phyloP scores from a whole-genome alignment of 2,888 invertebrate genomes.

The Apotomis betuletana region DNA sequence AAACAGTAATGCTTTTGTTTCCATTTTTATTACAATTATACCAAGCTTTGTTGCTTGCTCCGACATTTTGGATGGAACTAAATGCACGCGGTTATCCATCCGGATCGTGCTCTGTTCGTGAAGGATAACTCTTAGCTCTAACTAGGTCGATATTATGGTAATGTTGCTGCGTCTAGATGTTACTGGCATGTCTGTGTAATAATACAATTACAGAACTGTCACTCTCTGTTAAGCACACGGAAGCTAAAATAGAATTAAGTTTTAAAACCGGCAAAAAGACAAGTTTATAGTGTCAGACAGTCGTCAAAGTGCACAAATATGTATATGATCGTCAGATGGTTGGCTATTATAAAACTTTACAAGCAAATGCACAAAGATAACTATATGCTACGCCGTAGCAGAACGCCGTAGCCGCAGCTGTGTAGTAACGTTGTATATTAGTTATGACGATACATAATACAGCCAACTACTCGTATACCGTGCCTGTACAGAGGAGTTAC shows the following conservation, averaged over 20 bases:
- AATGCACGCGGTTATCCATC: not conserved
- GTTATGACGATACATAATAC: not conserved
- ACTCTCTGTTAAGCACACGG: too few species aligned
- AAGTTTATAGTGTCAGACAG: too few species aligned
- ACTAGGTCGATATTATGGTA: constrained; percentile 30
- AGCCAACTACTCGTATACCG: too few species aligned
- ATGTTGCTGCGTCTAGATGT: constrained; percentile 16
- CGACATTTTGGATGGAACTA: not conserved
- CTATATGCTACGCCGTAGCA: constrained; percentile 26
- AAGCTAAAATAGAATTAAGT: too few species aligned
- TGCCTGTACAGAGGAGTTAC: too few species aligned
- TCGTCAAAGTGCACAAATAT: too few species aligned
- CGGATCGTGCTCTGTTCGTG: constrained; percentile 1
- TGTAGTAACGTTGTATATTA: not conserved
- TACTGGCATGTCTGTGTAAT: not conserved
- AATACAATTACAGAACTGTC: not conserved
- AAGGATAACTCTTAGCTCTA: not conserved
- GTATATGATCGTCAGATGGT: not conserved
- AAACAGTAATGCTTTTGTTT: constrained; percentile 21
- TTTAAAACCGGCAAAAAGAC: too few species aligned
- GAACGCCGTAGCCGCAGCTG: constrained; percentile 1
- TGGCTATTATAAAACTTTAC: not conserved
- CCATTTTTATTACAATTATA: constrained; percentile 13
- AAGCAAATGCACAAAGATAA: not conserved
- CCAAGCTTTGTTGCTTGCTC: not conserved